Conservation (phyloP, 2,888 invertebrate genomes). For the Tridacna gigas region DNA sequence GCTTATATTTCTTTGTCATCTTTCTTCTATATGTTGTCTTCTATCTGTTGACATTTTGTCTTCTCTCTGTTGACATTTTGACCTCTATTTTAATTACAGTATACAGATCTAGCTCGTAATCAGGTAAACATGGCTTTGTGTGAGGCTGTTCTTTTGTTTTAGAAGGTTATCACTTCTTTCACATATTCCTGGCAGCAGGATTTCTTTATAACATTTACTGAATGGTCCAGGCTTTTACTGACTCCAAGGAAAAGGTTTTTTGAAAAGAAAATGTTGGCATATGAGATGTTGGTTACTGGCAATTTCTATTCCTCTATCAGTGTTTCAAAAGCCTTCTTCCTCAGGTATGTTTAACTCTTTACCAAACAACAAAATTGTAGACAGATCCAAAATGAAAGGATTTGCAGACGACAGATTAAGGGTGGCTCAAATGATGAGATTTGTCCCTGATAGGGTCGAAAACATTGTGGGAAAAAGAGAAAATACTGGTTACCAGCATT, state of each 20-base stretch:
- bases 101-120: constrained; percentile 34
- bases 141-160: neutral
- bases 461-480: neutral
- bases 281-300: no score
- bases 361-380: neutral
- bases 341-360: neutral
- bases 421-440: no score
- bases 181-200: neutral
- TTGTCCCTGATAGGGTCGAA: no score
- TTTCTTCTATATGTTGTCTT: neutral
- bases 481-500: neutral
- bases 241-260: neutral
- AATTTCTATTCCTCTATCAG: no score
- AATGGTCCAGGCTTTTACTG: neutral
- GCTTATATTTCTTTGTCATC: neutral
- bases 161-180: neutral
- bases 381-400: no score
- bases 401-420: no score
- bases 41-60: neutral
- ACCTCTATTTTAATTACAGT: constrained; percentile 45
- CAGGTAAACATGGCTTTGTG: constrained; percentile 15
- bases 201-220: neutral
- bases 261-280: no score
- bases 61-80: neutral
- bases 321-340: no score